Evolutionary conservation across 2,113 vertebrate genomes (phyloP).

Genomic region (Laticauda colubrina): DNA sequence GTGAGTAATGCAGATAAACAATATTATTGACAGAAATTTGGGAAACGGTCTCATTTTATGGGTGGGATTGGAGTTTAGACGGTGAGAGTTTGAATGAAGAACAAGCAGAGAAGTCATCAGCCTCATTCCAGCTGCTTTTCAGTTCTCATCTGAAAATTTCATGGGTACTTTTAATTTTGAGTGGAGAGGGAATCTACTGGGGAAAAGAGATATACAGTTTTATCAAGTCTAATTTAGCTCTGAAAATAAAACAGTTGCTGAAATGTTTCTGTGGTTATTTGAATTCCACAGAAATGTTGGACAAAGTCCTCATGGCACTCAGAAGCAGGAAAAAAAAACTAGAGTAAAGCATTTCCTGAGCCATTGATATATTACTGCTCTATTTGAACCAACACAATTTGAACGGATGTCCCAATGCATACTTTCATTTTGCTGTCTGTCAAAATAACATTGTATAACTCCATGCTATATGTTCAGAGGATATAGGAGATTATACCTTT

Average conservation of each 20-base stretch:
- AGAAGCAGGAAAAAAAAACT: not conserved
- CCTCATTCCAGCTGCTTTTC: not conserved
- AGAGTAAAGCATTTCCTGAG: not conserved
- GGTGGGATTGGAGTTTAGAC: not conserved
- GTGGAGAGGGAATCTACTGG: not conserved
- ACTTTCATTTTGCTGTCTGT: not conserved
- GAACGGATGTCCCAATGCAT: not conserved
- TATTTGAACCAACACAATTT: constrained; percentile 1
- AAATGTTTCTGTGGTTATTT: not conserved
- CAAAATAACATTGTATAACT: not conserved
- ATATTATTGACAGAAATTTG: not conserved
- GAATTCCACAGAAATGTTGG: not conserved
- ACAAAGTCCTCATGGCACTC: not conserved
- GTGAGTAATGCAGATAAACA: not conserved
- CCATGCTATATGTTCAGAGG: not conserved
- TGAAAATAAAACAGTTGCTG: constrained; percentile 4
- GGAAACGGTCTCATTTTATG: not conserved
- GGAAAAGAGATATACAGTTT: not conserved
- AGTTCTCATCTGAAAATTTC: not conserved
- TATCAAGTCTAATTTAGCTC: not conserved
- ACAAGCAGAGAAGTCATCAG: not conserved
- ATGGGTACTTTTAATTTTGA: not conserved
- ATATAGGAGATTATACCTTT: not conserved
- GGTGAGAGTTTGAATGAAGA: not conserved
- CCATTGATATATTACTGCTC: not conserved